These are phyloP conservation scores for Aphelinus atriplicis DNA, from an alignment of 1,140 invertebrate genomes.

Conservation along the genomic window DNA sequence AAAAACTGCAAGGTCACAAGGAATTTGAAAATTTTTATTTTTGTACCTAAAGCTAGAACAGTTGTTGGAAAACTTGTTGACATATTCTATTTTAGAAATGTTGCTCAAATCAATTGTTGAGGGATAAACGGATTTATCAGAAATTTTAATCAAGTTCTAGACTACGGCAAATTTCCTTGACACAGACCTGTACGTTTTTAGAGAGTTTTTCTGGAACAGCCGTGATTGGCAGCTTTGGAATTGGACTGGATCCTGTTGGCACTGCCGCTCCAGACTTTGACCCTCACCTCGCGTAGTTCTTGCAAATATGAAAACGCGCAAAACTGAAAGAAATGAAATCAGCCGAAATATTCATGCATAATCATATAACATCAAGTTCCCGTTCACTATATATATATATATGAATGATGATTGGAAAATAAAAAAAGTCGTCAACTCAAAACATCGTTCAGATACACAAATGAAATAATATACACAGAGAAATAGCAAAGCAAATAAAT, in stretches of 20 bases:
- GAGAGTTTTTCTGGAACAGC: not conserved
- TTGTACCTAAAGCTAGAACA: not conserved
- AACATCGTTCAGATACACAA: too few species aligned
- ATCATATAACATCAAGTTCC: too few species aligned
- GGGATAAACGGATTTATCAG: not conserved
- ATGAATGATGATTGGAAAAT: not conserved
- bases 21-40: slow-evolving; percentile 29
- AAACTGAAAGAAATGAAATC: too few species aligned
- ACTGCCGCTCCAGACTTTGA: slow-evolving; percentile 10
- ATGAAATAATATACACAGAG: too few species aligned
- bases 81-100: not conserved
- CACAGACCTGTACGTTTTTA: slow-evolving; percentile 6
- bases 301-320: too few species aligned
- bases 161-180: too few species aligned
- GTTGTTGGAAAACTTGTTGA: not conserved
- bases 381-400: not conserved
- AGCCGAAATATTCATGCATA: too few species aligned
- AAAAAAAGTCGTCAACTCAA: too few species aligned
- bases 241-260: not conserved
- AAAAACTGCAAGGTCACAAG: not conserved
- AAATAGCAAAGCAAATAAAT: too few species aligned
- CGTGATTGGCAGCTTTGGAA: not conserved
- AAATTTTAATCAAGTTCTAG: too few species aligned
- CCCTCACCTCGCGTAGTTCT: slow-evolving; percentile 18
- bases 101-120: not conserved